phyloP scores from a whole-genome alignment of 2,113 vertebrate genomes.

The Alethe castanea region DNA sequence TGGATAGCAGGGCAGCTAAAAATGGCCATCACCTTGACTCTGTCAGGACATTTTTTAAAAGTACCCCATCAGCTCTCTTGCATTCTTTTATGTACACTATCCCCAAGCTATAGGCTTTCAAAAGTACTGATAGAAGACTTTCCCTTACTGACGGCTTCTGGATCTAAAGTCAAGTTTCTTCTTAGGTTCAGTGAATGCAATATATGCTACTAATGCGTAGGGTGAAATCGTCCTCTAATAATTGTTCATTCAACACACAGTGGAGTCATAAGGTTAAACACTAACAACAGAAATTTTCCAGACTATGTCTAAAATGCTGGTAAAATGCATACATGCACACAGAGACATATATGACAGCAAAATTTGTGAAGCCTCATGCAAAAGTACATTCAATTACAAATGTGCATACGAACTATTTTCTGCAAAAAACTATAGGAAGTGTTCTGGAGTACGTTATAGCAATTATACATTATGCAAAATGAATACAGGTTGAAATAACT shows the following conservation, averaged over 20 bases:
- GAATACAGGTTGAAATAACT: background rate
- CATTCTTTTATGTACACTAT: conserved; percentile 75
- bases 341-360: background rate
- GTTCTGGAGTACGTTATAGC: background rate
- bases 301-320: background rate
- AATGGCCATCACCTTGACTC: conserved; percentile 89
- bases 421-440: background rate
- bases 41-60: conserved; percentile 88
- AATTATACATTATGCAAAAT: background rate
- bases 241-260: conserved; percentile 23
- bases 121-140: conserved; percentile 59
- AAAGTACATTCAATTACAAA: background rate
- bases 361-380: background rate
- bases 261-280: conserved; percentile 38
- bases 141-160: conserved; percentile 28
- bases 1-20: conserved; percentile 86
- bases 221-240: conserved; percentile 45
- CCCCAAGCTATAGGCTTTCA: conserved; percentile 60
- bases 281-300: conserved; percentile 13
- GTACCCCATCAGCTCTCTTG: conserved; percentile 79
- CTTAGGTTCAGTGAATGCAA: conserved; percentile 4
- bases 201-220: conserved; percentile 23
- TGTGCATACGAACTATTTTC: background rate
- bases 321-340: background rate
- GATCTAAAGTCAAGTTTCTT: conserved; percentile 33